These are phyloP conservation scores for Pangasius mekongensis DNA, from an alignment of 2,797 vertebrate species.

Conservation along the genomic window DNA sequence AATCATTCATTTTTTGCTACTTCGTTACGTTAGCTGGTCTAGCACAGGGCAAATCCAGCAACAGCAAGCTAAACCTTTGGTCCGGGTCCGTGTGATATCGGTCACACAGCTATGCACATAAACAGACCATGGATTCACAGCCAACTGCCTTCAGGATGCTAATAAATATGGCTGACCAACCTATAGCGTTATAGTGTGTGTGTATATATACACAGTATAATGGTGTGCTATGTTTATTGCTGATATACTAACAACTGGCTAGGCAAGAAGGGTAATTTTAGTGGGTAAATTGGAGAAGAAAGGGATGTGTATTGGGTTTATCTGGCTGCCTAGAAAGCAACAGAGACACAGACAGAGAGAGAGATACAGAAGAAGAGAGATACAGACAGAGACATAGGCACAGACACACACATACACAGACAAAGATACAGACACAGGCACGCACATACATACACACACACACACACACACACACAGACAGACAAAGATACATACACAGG, in stretches of 20 bases:
- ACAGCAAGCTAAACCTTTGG: not conserved
- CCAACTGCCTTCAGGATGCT: not conserved
- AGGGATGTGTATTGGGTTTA: not conserved
- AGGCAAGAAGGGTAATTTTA: not conserved
- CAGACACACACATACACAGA: too few relatives aligned
- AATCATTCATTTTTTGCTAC: not conserved
- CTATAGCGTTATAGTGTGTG: not conserved
- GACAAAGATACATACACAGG: too few relatives aligned
- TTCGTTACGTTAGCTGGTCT: not conserved
- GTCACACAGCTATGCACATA: slow-evolving; percentile 10
- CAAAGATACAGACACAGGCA: too few relatives aligned
- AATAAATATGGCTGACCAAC: slow-evolving; percentile 22
- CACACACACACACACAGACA: too few relatives aligned
- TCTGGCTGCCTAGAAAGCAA: slow-evolving; percentile 33
- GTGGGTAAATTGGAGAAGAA: not conserved
- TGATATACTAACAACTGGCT: not conserved
- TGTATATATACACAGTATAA: not conserved
- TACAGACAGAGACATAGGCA: not conserved
- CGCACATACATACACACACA: too few relatives aligned
- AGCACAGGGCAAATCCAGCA: not conserved
- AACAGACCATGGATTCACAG: not conserved
- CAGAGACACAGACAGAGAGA: slow-evolving; percentile 2
- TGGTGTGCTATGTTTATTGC: not conserved
- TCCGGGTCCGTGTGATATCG: slow-evolving; percentile 3
- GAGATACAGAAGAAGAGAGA: too few relatives aligned